Conservation (phyloP, 2,113 vertebrate genomes). For the Peromyscus maniculatus region DNA sequence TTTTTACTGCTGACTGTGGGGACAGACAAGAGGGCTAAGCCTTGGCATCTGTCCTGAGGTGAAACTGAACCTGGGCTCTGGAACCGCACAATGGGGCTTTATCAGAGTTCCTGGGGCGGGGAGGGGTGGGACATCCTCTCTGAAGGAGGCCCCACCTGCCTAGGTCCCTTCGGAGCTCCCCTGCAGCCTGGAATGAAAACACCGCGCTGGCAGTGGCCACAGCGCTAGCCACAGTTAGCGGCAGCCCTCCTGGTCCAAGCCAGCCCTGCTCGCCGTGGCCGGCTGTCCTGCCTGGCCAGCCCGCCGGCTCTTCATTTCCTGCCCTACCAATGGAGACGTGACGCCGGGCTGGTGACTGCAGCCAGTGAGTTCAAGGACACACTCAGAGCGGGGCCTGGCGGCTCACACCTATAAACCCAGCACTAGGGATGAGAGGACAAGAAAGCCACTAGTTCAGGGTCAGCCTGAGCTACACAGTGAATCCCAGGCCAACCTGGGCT, state of each 20-base stretch:
- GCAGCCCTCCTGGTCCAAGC: background rate
- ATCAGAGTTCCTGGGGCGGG: constrained; percentile 47
- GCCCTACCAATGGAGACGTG: background rate
- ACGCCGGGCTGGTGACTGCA: background rate
- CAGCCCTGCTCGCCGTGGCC: background rate
- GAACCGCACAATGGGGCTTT: constrained; percentile 60
- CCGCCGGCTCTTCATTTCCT: background rate
- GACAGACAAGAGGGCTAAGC: background rate
- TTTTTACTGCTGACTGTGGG: accelerated
- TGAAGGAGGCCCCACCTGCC: background rate
- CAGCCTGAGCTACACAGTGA: background rate
- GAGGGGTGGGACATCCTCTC: background rate
- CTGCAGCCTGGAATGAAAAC: background rate
- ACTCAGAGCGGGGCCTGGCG: background rate
- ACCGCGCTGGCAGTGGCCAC: accelerated
- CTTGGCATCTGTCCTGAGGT: background rate
- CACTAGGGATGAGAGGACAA: background rate
- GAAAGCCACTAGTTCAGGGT: background rate
- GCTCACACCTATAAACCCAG: background rate
- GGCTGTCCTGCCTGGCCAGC: background rate
- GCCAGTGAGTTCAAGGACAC: background rate
- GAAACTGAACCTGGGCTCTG: constrained; percentile 11
- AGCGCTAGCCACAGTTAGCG: background rate
- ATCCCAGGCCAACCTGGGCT: background rate
- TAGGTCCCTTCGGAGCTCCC: background rate